phyloP scores from a whole-genome alignment of 2,797 vertebrate species.

The Phaenicophaeus curvirostris region DNA sequence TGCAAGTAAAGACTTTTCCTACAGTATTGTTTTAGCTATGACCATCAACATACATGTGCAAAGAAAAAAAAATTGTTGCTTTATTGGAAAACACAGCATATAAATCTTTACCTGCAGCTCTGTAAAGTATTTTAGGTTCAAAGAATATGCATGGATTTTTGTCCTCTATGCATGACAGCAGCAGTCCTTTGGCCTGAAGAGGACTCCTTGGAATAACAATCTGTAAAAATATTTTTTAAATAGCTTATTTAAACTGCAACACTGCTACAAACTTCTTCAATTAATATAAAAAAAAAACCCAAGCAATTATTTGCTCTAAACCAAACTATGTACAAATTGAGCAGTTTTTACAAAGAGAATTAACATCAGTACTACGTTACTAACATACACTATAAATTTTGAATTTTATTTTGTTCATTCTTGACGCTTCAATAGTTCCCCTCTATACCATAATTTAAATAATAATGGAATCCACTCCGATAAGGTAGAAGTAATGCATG shows the following conservation, averaged over 20 bases:
- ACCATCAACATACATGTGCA: not conserved
- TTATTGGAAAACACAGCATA: not conserved
- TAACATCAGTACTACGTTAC: not conserved
- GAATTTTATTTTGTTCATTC: not conserved
- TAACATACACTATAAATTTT: not conserved
- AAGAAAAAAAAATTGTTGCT: not conserved
- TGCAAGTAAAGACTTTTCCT: not conserved
- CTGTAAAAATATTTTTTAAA: slow-evolving; percentile 75
- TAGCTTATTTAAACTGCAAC: not conserved
- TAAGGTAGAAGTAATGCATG: not conserved
- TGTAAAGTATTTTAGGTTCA: slow-evolving; percentile 98
- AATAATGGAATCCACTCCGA: not conserved
- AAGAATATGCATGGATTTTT: slow-evolving; percentile 98
- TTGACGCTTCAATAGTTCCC: not conserved
- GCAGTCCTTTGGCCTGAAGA: slow-evolving; percentile 93
- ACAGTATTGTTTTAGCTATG: not conserved
- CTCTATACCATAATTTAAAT: not conserved
- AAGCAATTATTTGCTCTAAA: not conserved
- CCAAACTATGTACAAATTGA: not conserved
- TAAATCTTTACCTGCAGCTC: slow-evolving; percentile 90
- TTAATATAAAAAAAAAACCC: not conserved
- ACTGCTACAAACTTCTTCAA: not conserved
- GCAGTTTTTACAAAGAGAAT: not conserved
- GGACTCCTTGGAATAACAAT: slow-evolving; percentile 94
- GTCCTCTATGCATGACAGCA: slow-evolving; percentile 94